A percentile compares a stretch with the other conserved stretches of the same genome.
Evolutionary conservation across 2,797 vertebrate genomes (phyloP).

Genomic region (Graptemys geographica): DNA sequence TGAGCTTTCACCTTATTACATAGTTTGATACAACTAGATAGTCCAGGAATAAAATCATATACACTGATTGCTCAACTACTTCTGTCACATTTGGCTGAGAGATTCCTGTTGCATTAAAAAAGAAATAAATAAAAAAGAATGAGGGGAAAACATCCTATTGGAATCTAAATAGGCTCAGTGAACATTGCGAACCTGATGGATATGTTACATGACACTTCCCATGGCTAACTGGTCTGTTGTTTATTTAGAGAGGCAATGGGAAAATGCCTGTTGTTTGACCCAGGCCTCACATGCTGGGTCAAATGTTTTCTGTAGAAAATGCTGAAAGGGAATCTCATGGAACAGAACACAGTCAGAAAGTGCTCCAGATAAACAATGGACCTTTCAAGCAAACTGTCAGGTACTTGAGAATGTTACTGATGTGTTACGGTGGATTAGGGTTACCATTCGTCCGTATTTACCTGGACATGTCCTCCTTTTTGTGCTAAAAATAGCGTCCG

Average conservation of each 20-base stretch:
- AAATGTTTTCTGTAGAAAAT: not conserved
- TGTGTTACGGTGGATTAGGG: fast-evolving
- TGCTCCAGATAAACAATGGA: not conserved
- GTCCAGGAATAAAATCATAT: not conserved
- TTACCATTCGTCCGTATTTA: no score
- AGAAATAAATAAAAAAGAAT: not conserved
- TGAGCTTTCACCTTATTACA: not conserved
- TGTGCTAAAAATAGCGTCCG: no score
- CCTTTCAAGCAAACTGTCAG: not conserved
- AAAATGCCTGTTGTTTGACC: not conserved
- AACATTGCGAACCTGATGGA: not conserved
- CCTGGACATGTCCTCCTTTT: no score
- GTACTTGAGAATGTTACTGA: not conserved
- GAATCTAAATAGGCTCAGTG: not conserved
- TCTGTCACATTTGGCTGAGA: not conserved
- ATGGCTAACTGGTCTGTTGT: not conserved
- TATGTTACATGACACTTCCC: not conserved
- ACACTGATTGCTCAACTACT: not conserved
- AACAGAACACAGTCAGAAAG: not conserved
- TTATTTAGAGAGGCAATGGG: not conserved
- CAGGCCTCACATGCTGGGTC: not conserved
- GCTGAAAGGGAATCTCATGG: not conserved
- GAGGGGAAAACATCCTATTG: not conserved
- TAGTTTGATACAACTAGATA: not conserved
- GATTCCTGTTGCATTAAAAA: not conserved